Evolutionary conservation across 2,888 invertebrate genomes (phyloP).

Genomic region (Galeruca laticollis): DNA sequence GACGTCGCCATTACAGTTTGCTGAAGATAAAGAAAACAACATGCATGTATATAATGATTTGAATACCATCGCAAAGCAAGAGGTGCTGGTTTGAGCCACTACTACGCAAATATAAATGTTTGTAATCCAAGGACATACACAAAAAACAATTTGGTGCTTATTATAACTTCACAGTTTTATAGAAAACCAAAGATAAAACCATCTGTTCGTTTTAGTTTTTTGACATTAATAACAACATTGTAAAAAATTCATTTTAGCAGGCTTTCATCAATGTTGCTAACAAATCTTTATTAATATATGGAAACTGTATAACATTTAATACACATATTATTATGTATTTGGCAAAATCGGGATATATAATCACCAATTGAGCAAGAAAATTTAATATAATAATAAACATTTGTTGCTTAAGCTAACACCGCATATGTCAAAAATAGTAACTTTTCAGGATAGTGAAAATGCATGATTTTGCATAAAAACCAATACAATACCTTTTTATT

Average conservation of each 20-base stretch:
- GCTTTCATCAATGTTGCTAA: too few species aligned
- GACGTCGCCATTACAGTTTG: constrained; percentile 23
- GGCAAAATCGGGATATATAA: too few species aligned
- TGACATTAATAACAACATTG: background rate
- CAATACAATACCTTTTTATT: too few species aligned
- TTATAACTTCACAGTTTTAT: background rate
- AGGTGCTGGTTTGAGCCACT: constrained; percentile 33
- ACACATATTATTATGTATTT: too few species aligned
- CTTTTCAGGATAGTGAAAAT: too few species aligned
- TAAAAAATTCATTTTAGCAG: background rate
- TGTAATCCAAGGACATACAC: background rate
- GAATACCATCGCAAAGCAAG: constrained; percentile 38
- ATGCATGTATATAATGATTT: constrained; percentile 31
- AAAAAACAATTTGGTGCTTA: background rate
- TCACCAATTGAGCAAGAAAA: too few species aligned
- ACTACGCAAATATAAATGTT: constrained; percentile 19
- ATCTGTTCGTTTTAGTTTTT: background rate
- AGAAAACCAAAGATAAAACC: background rate
- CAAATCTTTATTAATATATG: too few species aligned
- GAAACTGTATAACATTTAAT: too few species aligned
- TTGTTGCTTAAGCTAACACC: too few species aligned
- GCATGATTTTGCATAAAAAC: too few species aligned
- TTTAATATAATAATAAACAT: too few species aligned
- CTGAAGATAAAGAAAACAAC: constrained; percentile 25
- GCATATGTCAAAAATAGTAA: too few species aligned